Conservation (phyloP, 2,797 vertebrate genomes). For the Naso thynnoides region DNA sequence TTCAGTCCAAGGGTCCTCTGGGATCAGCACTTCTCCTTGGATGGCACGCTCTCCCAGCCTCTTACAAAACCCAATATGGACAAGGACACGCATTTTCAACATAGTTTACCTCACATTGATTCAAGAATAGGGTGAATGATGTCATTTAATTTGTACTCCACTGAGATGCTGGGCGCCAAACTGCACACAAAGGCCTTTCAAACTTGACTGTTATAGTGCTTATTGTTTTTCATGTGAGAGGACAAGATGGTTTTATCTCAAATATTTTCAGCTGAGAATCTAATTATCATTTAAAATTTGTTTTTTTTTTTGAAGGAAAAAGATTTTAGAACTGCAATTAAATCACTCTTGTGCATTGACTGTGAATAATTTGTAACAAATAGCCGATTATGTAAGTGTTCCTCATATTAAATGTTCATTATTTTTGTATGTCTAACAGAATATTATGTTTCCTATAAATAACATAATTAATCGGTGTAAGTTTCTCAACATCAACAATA, state of each 20-base stretch:
- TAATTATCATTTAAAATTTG: background rate
- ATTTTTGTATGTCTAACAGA: slow-evolving; percentile 11
- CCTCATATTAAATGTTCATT: slow-evolving; percentile 8
- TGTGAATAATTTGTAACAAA: background rate
- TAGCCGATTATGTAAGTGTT: background rate
- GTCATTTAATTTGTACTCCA: slow-evolving; percentile 6
- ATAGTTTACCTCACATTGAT: slow-evolving; percentile 20
- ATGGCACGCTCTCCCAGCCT: slow-evolving; percentile 58
- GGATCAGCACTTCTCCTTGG: slow-evolving; percentile 52
- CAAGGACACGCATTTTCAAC: slow-evolving; percentile 34
- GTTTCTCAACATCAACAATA: background rate
- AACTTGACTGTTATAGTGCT: background rate
- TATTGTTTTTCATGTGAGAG: background rate
- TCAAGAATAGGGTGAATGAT: slow-evolving; percentile 18
- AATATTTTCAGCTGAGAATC: too few species aligned
- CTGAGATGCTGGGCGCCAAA: background rate
- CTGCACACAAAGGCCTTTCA: background rate
- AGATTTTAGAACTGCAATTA: background rate
- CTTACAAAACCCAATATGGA: slow-evolving; percentile 59
- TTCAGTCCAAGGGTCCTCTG: slow-evolving; percentile 60
- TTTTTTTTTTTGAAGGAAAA: too few species aligned
- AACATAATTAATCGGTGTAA: background rate
- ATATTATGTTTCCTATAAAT: slow-evolving; percentile 16
- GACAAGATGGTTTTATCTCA: too few species aligned
- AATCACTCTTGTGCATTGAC: background rate